Evolutionary conservation across 2,797 vertebrate species (phyloP).

Genomic region (Gymnothorax javanicus): DNA sequence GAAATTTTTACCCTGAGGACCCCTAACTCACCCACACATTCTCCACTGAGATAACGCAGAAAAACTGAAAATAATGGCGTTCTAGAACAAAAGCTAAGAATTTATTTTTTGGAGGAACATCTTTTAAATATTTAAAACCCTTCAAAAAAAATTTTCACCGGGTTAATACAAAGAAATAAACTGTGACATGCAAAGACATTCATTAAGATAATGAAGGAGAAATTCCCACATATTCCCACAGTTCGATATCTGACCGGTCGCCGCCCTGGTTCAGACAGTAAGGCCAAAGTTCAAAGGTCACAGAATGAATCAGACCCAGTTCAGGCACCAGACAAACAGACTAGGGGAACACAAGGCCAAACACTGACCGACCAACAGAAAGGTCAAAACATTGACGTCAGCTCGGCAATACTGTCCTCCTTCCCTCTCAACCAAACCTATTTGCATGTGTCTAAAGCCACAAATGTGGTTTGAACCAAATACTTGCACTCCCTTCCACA

Average conservation of each 20-base stretch:
- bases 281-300: slow-evolving; percentile 26
- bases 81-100: no score
- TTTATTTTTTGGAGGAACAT: no score
- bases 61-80: no score
- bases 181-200: background rate
- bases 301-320: background rate
- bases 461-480: background rate
- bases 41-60: no score
- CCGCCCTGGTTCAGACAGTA: background rate
- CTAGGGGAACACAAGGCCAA: background rate
- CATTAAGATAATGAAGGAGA: background rate
- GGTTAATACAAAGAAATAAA: background rate
- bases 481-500: background rate
- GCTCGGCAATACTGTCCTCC: background rate
- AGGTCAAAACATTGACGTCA: slow-evolving; percentile 34
- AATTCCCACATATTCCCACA: background rate
- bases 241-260: background rate
- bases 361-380: background rate
- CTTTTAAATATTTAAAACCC: no score
- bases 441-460: background rate
- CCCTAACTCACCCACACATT: no score
- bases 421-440: background rate
- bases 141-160: no score
- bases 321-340: background rate
- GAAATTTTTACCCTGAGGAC: no score